Base-by-base conservation (phyloP, 2,888 invertebrate species). In the Crossocerus cetratus region DNA sequence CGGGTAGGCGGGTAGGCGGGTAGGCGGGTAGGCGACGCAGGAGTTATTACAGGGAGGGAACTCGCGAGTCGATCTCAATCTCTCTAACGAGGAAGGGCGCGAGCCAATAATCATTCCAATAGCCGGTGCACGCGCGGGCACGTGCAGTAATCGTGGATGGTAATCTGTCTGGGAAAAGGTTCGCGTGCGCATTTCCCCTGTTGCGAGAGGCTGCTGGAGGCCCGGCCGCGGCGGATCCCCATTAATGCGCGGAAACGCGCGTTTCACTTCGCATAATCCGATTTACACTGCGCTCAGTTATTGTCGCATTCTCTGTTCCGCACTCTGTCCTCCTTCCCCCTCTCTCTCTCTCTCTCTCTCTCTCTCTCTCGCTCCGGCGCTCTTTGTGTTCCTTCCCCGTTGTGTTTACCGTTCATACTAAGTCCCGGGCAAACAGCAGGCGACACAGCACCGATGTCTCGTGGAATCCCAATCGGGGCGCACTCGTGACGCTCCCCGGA, bases 181-280 rank as follows among this genome's bases (percentile, higher is more conserved):
- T 60, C 21, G 58, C 54, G 32, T 43, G 22, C 32, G 32, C 5
- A 49, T 43, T 56, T 57, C n/a, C 43, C 49, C n/a, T 45, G 60
- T 18, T 42, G 21, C 14, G 44, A 14, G 23, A 55, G 13, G n/a
- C 18, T 16, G 2, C 18, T 21, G n/a, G n/a, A n/a, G n/a, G n/a
- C n/a, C 11, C 8, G 5, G 13, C 32, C 20, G 11, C 8, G 32
- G 8, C 32, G 32, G 32, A 32, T 32, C 3, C 8, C 32, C 32
- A 14, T 60, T 62, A 62, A 71, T 66, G 57, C 53, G 20, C 45
- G 20, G 20, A 54, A 54, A 32, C 8, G 20, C 44, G 55, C 62
- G 71, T 67, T 67, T 59, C 71, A 55, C 44, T 67, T 55, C 42
- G 23, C 21, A 55, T 71, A 71, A 71, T 71, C 55, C 66, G 66